A percentile compares a stretch with the other conserved stretches of the same genome.
phyloP scores from a whole-genome alignment of 2,797 vertebrate species.

The Centroberyx gerrardi region DNA sequence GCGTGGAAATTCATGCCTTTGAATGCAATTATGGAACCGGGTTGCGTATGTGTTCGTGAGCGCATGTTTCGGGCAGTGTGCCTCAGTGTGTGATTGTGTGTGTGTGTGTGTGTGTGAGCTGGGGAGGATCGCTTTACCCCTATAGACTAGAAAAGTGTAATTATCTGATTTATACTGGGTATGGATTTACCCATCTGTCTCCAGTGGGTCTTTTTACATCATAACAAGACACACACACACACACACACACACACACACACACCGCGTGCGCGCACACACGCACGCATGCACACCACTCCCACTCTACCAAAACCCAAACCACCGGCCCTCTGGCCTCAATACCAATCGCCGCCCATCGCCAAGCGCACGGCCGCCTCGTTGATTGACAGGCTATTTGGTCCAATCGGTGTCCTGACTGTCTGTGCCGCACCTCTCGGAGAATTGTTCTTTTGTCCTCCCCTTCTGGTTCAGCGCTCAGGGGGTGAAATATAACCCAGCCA shows the following conservation, averaged over 20 bases:
- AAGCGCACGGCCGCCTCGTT: conserved; percentile 40
- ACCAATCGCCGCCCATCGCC: conserved; percentile 39
- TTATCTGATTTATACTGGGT: conserved; percentile 65
- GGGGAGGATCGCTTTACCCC: conserved; percentile 31
- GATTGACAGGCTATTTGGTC: conserved; percentile 75
- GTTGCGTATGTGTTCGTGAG: conserved; percentile 28
- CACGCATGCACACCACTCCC: conserved; percentile 19
- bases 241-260: conserved; percentile 9
- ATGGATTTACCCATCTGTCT: conserved; percentile 58
- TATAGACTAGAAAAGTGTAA: conserved; percentile 51
- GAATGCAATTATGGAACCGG: conserved; percentile 39
- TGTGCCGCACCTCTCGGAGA: conserved; percentile 68
- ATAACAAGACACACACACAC: conserved; percentile 28
- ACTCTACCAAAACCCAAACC: conserved; percentile 47
- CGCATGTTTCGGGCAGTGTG: neutral
- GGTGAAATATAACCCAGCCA: conserved; percentile 71
- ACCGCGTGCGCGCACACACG: conserved; percentile 21
- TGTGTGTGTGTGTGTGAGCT: conserved; percentile 6
- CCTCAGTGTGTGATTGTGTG: neutral
- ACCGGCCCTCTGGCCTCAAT: conserved; percentile 32
- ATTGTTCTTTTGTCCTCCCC: conserved; percentile 76
- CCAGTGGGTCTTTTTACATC: conserved; percentile 52
- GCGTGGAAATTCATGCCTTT: conserved; percentile 39
- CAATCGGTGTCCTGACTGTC: conserved; percentile 71
- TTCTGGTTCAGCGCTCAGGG: conserved; percentile 73